Base-by-base conservation (phyloP, 2,888 invertebrate species). In the Cryptus viduatorius region DNA sequence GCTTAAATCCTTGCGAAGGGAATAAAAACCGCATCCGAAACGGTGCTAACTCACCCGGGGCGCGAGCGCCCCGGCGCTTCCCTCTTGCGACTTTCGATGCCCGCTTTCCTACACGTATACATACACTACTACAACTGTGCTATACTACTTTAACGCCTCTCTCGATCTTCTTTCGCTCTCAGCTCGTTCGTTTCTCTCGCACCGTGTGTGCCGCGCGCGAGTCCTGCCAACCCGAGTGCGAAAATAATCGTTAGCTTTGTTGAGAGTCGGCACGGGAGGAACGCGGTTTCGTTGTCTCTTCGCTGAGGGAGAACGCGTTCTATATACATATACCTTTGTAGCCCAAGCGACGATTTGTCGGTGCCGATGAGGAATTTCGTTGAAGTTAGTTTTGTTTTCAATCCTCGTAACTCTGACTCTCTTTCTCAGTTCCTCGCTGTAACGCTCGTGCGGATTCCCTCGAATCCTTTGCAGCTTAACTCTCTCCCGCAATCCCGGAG, bases 221-320 rank as follows among this genome's bases (percentile, higher is more conserved):
- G 67, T 82, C 67, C 69, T 76, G 81, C 82, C 82, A 83, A 79
- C 78, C 64, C 79, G 88, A 89, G 90, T 88, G 91, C 90, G 89
- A 91, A 90, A 91, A 90, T 90, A 91, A 90, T 90, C 89, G 89
- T 91, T 89, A 89, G 90, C 90, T 90, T 91, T 91, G 91, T 90
- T 85, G 87, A 82, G 69, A 79, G 87, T 88, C 90, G 90, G 87
- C 86, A 79, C 84, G 75, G 56, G 31, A 82, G 86, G 85, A 86
- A 85, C 86, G 82, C 79, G 79, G 76, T 56, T 79, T 67, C 69
- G 79, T 82, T 84, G 84, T 84, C 79, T 75, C 71, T 81, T 79
- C 81, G 69, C 50, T 64, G 19, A 75, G 69, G 69, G 61, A 73
- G 37, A 69, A 79, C 69, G 31, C 46, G 14, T 68, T 42, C n/a